A percentile compares a stretch with the other conserved stretches of the same genome.
Evolutionary conservation across 2,888 invertebrate genomes (phyloP).

Genomic region (Pristionchus arcanus): DNA sequence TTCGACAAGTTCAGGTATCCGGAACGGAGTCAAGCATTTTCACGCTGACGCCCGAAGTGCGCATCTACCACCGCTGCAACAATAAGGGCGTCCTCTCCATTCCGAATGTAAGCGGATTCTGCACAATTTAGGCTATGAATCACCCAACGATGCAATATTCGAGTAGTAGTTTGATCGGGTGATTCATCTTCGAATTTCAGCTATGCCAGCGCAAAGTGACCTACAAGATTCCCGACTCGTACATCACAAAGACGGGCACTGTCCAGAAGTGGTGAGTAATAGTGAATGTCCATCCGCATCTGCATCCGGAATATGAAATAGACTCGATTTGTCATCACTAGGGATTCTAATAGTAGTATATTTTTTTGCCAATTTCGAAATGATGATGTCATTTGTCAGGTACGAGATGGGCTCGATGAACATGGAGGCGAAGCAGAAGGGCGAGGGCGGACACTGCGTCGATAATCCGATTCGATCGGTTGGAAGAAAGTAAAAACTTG

Average conservation of each 20-base stretch:
- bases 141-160: too few relatives aligned
- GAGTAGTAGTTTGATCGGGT: too few relatives aligned
- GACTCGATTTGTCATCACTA: too few relatives aligned
- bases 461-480: neutral
- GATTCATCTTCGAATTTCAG: neutral
- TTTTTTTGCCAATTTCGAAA: too few relatives aligned
- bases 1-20: neutral
- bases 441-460: conserved; percentile 32
- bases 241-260: conserved; percentile 21
- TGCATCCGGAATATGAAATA: too few relatives aligned
- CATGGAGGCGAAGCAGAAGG: conserved; percentile 53
- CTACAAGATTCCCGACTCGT: conserved; percentile 45
- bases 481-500: neutral
- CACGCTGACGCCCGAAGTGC: conserved; percentile 2
- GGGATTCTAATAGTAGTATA: too few relatives aligned
- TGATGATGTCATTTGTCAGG: neutral
- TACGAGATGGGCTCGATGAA: conserved; percentile 49
- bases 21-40: neutral
- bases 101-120: neutral
- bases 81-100: conserved; percentile 22
- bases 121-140: too few relatives aligned
- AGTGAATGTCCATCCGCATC: too few relatives aligned
- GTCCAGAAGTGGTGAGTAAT: neutral
- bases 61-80: conserved; percentile 48
- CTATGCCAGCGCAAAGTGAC: conserved; percentile 47